Base-by-base conservation (phyloP, 2,113 vertebrate genomes). In the Pelecanoides urinatrix region DNA sequence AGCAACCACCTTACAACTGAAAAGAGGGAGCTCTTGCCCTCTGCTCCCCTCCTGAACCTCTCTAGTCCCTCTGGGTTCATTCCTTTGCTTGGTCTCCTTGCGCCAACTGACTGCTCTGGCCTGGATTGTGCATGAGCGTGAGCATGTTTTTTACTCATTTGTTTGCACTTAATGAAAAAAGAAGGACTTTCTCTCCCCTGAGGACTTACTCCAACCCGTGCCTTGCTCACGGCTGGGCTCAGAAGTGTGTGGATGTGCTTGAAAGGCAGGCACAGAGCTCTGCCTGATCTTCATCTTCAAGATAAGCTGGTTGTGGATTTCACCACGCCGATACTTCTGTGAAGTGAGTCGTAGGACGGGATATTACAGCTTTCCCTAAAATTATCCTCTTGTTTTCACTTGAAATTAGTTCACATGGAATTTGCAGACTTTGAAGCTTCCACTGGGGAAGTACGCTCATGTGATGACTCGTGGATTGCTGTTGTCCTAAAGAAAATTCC, bases 401-500 rank as follows among this genome's bases (percentile, higher is more conserved):
- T 22, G 53, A 27, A 74, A 91, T n/a, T 3, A 62, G 25, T 62
- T 83, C 90, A 19, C 3, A 1, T n/a, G 81, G 77, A 74, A 59
- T 63, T 32, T 56, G 55, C 47, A 45, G 44, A 10, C 71, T 61
- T 72, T 58, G 85, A 74, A 66, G 68, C 45, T 94, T 70, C 25
- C 80, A 13, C 11, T 1, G 32, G 66, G 56, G 71, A 53, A 52
- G 30, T 26, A 14, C 14, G 1, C 68, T 91, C 13, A 0, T 26
- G 50, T n/a, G 87, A 45, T 25, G 65, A 42, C 50, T 86, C 8
- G 58, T 22, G 68, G 72, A 38, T 76, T 62, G 62, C 53, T 76
- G 74, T 29, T 30, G 47, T 89, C 77, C 89, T 44, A 8, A 40
- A 93, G 87, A 88, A 95, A 90, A 91, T 90, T 87, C 77, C 92